Base-by-base conservation (phyloP, 2,888 invertebrate genomes). In the Byasa hedistus region DNA sequence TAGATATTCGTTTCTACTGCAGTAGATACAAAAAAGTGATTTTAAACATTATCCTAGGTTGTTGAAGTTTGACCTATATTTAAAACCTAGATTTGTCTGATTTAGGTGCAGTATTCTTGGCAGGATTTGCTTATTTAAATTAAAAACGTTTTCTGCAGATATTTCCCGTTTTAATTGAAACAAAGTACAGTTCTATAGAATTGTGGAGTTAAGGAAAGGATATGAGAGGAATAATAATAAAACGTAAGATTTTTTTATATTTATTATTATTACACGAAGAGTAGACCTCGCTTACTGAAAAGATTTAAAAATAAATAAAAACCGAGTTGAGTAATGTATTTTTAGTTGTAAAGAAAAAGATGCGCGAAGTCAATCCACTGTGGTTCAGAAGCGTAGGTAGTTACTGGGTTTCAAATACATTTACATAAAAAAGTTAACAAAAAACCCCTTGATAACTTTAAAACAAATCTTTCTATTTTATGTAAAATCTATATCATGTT, bases 41-140 rank as follows among this genome's bases (percentile, higher is more conserved):
- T 74, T 68, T 68, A 68, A 65, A 69, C 62, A 69, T 71, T 70
- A 68, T 72, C 66, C 68, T 68, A 69, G 61, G 66, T 69, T 65
- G 68, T 73, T 75, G 63, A 63, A 75, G 75, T 74, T 75, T 82
- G 85, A 83, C 83, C 83, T 74, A 83, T 72, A 81, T 82, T 69
- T 73, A 65, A 75, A 76, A 74, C 70, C 67, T 70, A 69, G 76
- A 76, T 76, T 74, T 68, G 61, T 73, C 71, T 76, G 73, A 78
- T 77, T 73, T 69, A 66, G 69, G 55, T 54, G 23, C 54, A 55
- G 66, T 64, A 61, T 63, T 66, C 60, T 66, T 66, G 61, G 59
- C 65, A 64, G 22, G 22, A 54, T 10, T 23, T 22, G 48, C n/a
- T 48, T 48, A 48, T 48, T 48, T 48, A 48, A 48, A 48, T n/a